Conservation (phyloP, 1,140 invertebrate species). For the Drosophila pseudoobscura region DNA sequence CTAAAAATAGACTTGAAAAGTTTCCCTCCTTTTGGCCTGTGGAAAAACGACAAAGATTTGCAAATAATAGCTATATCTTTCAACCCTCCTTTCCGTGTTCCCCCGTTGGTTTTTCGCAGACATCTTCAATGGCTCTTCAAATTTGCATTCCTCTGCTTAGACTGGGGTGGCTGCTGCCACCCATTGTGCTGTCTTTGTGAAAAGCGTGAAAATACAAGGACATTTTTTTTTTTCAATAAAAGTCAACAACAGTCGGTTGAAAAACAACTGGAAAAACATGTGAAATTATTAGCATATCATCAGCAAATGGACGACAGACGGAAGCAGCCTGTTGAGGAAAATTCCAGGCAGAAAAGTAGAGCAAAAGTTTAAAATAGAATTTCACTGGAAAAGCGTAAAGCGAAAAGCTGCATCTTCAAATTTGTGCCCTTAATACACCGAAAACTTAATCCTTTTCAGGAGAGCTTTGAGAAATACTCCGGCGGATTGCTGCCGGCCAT, state of each 20-base stretch:
- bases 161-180: neutral
- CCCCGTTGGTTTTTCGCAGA: slow-evolving; percentile 4
- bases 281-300: slow-evolving; percentile 47
- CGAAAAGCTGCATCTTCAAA: too few species aligned
- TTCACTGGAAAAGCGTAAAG: too few species aligned
- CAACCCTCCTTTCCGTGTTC: neutral
- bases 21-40: neutral
- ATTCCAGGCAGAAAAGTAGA: neutral
- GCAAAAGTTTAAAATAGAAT: neutral
- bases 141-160: slow-evolving; percentile 44
- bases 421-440: too few species aligned
- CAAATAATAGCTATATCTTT: slow-evolving; percentile 57
- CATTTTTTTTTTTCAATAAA: slow-evolving; percentile 58
- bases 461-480: too few species aligned
- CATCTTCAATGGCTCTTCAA: slow-evolving; percentile 13
- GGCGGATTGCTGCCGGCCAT: too few species aligned
- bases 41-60: slow-evolving; percentile 47
- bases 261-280: slow-evolving; percentile 34
- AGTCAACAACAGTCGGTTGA: slow-evolving; percentile 37
- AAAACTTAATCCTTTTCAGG: too few species aligned
- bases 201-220: slow-evolving; percentile 9
- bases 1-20: slow-evolving; percentile 29
- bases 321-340: slow-evolving; percentile 29
- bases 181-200: neutral
- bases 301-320: neutral